phyloP scores from a whole-genome alignment of 2,113 vertebrate species.

The Ceyx cyanopectus region DNA sequence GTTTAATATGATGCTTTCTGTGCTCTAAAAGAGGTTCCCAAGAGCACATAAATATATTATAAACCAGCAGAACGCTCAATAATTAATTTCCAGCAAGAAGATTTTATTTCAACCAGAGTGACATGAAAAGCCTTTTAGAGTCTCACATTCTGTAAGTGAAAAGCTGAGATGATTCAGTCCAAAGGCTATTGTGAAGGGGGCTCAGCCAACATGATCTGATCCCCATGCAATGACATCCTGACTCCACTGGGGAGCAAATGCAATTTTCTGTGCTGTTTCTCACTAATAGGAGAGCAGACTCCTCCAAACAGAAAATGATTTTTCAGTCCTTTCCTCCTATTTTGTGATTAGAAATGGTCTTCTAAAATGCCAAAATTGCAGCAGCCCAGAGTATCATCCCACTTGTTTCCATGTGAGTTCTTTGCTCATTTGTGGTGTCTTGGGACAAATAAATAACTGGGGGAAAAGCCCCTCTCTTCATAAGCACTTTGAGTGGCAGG shows the following conservation, averaged over 20 bases:
- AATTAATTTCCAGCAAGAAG: constrained; percentile 49
- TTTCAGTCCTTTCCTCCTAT: not conserved
- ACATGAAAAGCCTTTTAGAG: constrained; percentile 6
- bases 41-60: constrained; percentile 49
- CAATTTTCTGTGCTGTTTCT: not conserved
- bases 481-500: not conserved
- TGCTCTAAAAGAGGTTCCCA: not conserved
- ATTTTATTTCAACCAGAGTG: not conserved
- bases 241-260: not conserved
- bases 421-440: not conserved
- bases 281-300: not conserved
- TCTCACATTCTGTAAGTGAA: not conserved
- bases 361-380: not conserved
- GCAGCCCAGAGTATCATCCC: not conserved
- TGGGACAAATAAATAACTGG: not conserved
- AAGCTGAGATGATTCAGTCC: not conserved
- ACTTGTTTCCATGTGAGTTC: not conserved
- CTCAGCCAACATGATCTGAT: not conserved
- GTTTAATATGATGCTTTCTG: not conserved
- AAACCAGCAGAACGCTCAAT: constrained; percentile 43
- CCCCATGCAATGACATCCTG: not conserved
- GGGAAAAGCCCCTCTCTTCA: not conserved
- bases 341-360: not conserved
- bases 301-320: not conserved
- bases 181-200: not conserved